Evolutionary conservation across 2,797 vertebrate species (phyloP), one percentile per base, ranked within the genome.

Genomic region (Fistularia tabacaria): DNA sequence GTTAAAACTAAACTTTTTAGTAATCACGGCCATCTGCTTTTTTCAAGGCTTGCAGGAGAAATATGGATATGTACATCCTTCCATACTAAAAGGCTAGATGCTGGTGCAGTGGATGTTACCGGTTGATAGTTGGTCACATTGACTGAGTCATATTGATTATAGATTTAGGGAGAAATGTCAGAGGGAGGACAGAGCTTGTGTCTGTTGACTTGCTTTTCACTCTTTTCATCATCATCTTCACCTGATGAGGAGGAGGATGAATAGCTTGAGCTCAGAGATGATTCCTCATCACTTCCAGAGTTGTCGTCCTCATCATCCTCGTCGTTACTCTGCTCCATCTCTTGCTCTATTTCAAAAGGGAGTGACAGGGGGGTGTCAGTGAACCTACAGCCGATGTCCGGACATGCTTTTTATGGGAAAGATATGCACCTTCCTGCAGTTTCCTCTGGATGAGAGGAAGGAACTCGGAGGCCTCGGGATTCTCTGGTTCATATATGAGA

Each of bases 401-500:
- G 25, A n/a, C 36, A n/a, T 46, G 54, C n/a, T 14, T 43, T 49
- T 25, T 25, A 0, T 14, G 14, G n/a, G 14, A 51, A 7, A 12
- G 2, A 8, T 14, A 57, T 83, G 90, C 85, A 93, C 87, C 87
- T 39, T 88, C 71, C 50, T 75, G 80, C 43, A 93, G 47, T 61
- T 90, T 90, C 81, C 88, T 74, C 79, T 90, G 90, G 85, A 95
- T 90, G 69, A 92, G 85, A 39, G 85, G 81, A 63, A 90, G 86
- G 85, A 93, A 92, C 66, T 89, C 80, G 15, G 85, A 89, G 61
- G 91, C 88, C 70, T 93, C 88, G n/a, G 82, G 79, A 74, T 94
- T 93, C 66, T 92, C 86, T 54, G 89, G 91, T 73, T 94, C 91
- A 73, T 88, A 93, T 77, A 90, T 80, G 51, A 95, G 88, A 79